Evolutionary conservation across 2,797 vertebrate species (phyloP).

Genomic region (Mastacembelus armatus): DNA sequence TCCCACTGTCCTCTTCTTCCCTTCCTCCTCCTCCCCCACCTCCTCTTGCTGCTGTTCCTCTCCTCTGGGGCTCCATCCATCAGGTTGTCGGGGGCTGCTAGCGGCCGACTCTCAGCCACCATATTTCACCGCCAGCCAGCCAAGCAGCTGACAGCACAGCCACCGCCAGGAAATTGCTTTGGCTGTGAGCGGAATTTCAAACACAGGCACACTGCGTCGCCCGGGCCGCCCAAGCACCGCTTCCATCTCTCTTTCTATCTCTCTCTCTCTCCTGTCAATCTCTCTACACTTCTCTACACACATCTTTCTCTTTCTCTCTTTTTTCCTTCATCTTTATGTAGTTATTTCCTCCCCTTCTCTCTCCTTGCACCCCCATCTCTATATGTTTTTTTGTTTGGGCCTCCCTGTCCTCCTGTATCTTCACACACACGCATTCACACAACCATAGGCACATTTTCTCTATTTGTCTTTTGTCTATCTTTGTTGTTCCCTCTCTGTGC

Average conservation of each 20-base stretch:
- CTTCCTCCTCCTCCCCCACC: conserved; percentile 50
- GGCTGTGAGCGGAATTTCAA: conserved; percentile 99
- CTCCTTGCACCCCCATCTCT: conserved; percentile 32
- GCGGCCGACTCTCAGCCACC: conserved; percentile 94
- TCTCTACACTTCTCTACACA: conserved; percentile 51
- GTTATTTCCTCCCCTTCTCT: conserved; percentile 59
- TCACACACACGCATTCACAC: conserved; percentile 16
- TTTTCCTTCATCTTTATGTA: conserved; percentile 57
- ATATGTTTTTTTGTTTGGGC: conserved; percentile 50
- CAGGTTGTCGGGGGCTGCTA: conserved; percentile 95
- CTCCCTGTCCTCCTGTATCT: conserved; percentile 17
- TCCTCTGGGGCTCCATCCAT: conserved; percentile 93
- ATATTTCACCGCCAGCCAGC: conserved; percentile 98
- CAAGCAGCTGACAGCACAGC: conserved; percentile 97
- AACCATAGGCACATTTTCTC: conserved; percentile 41
- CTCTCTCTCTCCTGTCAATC: conserved; percentile 65
- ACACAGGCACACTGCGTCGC: conserved; percentile 86
- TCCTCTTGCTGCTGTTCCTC: conserved; percentile 76
- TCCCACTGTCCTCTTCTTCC: conserved; percentile 44
- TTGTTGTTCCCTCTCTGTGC: conserved; percentile 29
- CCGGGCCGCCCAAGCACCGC: conserved; percentile 79
- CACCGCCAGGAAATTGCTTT: conserved; percentile 97
- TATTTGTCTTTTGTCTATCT: conserved; percentile 49
- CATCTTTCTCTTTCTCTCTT: conserved; percentile 60
- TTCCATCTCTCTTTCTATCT: conserved; percentile 70